Base-by-base conservation (phyloP, 2,797 vertebrate species). In the Salarias fasciatus region DNA sequence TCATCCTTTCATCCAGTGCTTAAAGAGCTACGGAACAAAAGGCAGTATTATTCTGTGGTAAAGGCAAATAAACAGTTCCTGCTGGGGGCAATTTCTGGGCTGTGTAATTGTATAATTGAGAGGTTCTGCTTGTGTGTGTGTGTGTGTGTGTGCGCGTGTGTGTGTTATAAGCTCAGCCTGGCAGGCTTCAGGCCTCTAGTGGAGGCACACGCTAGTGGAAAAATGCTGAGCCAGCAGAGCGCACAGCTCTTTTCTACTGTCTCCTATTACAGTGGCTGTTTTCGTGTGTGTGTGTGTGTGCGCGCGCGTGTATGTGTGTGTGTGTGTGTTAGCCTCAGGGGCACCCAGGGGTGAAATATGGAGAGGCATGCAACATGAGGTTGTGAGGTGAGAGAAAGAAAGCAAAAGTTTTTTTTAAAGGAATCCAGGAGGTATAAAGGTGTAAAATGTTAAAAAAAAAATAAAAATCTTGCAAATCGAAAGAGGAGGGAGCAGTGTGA, bases 51-150 rank as follows among this genome's bases (percentile, higher is more conserved):
- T 88, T 86, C 82, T 49, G 31, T 30, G 53, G 71, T 63, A 56
- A 84, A 88, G 72, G 72, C 69, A 91, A 90, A 89, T 88, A 91
- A 89, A 88, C 84, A 86, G 66, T 84, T 85, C 73, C 80, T 85
- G 80, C 82, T 86, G 78, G 86, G 86, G 86, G 78, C 78, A 82
- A 75, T 81, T 80, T 75, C 77, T 78, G 83, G 82, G 84, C 79
- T 86, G 72, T 86, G 82, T 87, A 88, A 91, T 91, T 88, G 80
- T 90, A 82, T 91, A 90, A 88, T 89, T 88, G 86, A 88, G 86
- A 88, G 80, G 69, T 83, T 88, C 65, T 77, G 86, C 71, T 53
- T 38, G 7, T 68, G 57, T 63, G 53, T 54, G 61, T 48, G 54
- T 59, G 36, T 70, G 65, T 54, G 52, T 55, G 41, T 69, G 56